phyloP scores from a whole-genome alignment of 2,888 invertebrate species.

The Drosophila helvetica region DNA sequence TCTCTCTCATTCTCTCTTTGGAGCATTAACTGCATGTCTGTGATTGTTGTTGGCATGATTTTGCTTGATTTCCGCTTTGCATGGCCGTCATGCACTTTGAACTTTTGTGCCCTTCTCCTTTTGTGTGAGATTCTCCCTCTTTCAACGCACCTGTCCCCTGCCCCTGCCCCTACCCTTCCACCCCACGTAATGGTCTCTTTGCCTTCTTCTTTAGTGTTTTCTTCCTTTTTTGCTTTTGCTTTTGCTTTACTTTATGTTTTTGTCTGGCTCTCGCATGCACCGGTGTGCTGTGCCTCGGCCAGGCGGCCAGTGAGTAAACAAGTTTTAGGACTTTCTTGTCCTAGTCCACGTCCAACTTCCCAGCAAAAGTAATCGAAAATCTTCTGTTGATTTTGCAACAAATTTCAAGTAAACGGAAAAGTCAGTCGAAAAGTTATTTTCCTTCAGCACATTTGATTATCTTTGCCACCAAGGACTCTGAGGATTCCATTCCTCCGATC shows the following conservation, averaged over 20 bases:
- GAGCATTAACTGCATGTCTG: conserved; percentile 13
- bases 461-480: no score
- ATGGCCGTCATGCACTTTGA: conserved; percentile 46
- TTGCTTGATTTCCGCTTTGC: conserved; percentile 52
- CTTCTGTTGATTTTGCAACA: neutral
- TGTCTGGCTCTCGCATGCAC: neutral
- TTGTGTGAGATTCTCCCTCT: neutral
- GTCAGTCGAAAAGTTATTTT: no score
- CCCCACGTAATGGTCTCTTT: neutral
- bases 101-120: conserved; percentile 28
- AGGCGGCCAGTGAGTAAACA: conserved; percentile 11
- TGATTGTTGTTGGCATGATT: conserved; percentile 28
- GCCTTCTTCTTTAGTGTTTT: neutral
- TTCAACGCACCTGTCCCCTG: conserved; percentile 4
- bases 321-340: conserved; percentile 24
- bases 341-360: conserved; percentile 14
- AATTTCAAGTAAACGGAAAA: no score
- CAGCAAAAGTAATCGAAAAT: neutral
- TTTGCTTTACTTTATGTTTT: neutral
- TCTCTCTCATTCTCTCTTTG: neutral
- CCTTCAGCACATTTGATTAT: no score
- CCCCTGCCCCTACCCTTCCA: neutral
- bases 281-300: no score
- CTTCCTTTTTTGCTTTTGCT: neutral
- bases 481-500: no score